Percentiles rank a stretch among this genome's conserved stretches.
phyloP scores from a whole-genome alignment of 2,113 vertebrate genomes.

The Nematolebias whitei region DNA sequence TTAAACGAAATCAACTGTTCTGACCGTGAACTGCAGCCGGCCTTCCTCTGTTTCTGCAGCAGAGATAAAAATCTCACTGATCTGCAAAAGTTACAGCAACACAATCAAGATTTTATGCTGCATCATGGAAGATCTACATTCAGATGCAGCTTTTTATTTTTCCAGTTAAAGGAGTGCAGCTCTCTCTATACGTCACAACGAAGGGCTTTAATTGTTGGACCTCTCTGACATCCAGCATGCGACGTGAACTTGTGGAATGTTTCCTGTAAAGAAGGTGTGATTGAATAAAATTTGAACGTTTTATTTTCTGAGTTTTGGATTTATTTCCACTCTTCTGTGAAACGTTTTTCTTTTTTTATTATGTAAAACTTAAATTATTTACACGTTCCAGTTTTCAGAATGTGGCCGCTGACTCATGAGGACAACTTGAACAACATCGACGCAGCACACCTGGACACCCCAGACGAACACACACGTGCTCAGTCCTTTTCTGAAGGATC shows the following conservation, averaged over 20 bases:
- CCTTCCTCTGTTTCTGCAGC: slow-evolving; percentile 1
- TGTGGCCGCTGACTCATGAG: no score
- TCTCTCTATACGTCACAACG: neutral
- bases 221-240: slow-evolving; percentile 33
- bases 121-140: neutral
- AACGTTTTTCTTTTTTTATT: no score
- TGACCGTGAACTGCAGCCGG: neutral
- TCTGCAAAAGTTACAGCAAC: neutral
- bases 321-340: slow-evolving; percentile 10
- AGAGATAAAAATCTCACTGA: neutral
- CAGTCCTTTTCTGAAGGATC: no score
- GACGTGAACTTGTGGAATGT: slow-evolving; percentile 17
- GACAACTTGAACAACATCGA: no score
- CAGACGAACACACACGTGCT: no score
- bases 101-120: neutral
- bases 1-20: neutral
- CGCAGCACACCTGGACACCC: no score
- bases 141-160: neutral
- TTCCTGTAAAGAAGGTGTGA: slow-evolving; percentile 8
- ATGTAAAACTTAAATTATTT: no score
- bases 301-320: slow-evolving; percentile 10
- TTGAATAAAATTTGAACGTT: slow-evolving; percentile 37
- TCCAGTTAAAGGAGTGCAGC: neutral
- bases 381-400: no score
- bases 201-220: slow-evolving; percentile 25